A percentile compares a stretch with the other conserved stretches of the same genome.
phyloP scores from a whole-genome alignment of 2,113 vertebrate genomes.

The Chionodraco myersi region DNA sequence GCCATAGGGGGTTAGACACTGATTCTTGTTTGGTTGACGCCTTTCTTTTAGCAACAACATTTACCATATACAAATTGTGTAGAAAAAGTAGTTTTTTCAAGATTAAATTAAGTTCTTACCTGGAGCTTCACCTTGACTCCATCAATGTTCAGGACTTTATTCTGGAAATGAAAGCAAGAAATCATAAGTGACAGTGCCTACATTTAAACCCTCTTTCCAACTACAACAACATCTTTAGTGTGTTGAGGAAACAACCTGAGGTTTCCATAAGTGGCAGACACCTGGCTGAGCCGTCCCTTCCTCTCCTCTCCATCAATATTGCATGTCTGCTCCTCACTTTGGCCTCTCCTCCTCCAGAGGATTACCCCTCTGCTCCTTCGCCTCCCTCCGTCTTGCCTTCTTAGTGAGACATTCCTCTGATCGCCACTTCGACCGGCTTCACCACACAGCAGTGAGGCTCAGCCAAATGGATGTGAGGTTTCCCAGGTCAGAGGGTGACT shows the following conservation, averaged over 20 bases:
- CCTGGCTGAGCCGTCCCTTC: conserved; percentile 22
- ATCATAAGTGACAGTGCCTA: conserved; percentile 29
- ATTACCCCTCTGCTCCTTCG: conserved; percentile 37
- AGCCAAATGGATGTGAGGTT: conserved; percentile 3
- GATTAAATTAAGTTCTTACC: conserved; percentile 78
- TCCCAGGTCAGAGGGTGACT: conserved; percentile 16
- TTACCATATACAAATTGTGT: background rate
- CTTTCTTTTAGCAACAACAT: background rate
- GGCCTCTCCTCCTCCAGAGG: conserved; percentile 33
- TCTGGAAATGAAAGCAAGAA: conserved; percentile 85
- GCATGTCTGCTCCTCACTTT: conserved; percentile 50
- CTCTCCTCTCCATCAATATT: conserved; percentile 68
- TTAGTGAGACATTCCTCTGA: conserved; percentile 38
- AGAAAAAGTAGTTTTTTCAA: background rate
- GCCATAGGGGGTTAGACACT: background rate
- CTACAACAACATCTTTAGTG: conserved; percentile 5
- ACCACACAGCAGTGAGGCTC: conserved; percentile 10
- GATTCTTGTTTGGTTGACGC: background rate
- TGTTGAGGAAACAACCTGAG: background rate
- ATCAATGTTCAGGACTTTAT: conserved; percentile 93
- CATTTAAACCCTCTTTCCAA: conserved; percentile 19
- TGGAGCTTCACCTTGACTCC: conserved; percentile 94
- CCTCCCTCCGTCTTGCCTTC: background rate
- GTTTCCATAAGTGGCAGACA: conserved; percentile 8
- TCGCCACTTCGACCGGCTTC: conserved; percentile 26